A percentile compares a stretch with the other conserved stretches of the same genome.
These are phyloP conservation scores for Mantis religiosa DNA, from an alignment of 2,888 invertebrate genomes.

Conservation along the genomic window DNA sequence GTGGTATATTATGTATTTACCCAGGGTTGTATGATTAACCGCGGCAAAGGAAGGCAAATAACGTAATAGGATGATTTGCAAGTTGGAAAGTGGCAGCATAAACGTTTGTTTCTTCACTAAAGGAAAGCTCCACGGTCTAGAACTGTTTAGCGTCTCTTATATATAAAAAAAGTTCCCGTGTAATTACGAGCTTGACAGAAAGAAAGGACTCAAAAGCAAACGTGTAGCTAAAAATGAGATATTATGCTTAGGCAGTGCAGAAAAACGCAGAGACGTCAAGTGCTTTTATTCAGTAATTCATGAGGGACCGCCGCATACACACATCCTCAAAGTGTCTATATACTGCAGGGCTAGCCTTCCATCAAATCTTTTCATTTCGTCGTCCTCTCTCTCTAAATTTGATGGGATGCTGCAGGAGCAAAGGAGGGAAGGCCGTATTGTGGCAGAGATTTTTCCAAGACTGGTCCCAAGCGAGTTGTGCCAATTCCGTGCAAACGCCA, in stretches of 20 bases:
- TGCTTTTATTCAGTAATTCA: slow-evolving; percentile 10
- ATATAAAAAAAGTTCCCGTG: neutral
- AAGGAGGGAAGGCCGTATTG: slow-evolving; percentile 33
- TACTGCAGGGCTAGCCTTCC: slow-evolving; percentile 23
- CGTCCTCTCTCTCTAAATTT: slow-evolving; percentile 8
- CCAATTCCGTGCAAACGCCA: slow-evolving; percentile 5
- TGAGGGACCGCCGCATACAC: slow-evolving; percentile 11
- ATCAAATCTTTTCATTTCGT: slow-evolving; percentile 29
- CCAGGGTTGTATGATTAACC: neutral
- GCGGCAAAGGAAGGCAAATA: neutral
- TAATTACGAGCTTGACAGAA: neutral
- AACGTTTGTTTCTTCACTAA: neutral
- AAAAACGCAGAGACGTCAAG: slow-evolving; percentile 1
- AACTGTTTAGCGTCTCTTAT: neutral
- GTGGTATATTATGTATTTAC: neutral
- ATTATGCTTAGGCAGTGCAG: neutral
- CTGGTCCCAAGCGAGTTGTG: slow-evolving; percentile 14
- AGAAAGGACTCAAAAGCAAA: neutral
- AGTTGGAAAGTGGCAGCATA: neutral
- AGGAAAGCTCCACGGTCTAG: neutral
- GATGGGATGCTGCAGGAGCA: slow-evolving; percentile 28
- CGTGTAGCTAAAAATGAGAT: neutral
- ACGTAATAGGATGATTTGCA: neutral
- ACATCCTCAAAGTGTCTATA: neutral
- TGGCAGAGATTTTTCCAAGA: slow-evolving; percentile 9